Evolutionary conservation across 2,888 invertebrate species (phyloP).

Genomic region (Sinelater perroti): DNA sequence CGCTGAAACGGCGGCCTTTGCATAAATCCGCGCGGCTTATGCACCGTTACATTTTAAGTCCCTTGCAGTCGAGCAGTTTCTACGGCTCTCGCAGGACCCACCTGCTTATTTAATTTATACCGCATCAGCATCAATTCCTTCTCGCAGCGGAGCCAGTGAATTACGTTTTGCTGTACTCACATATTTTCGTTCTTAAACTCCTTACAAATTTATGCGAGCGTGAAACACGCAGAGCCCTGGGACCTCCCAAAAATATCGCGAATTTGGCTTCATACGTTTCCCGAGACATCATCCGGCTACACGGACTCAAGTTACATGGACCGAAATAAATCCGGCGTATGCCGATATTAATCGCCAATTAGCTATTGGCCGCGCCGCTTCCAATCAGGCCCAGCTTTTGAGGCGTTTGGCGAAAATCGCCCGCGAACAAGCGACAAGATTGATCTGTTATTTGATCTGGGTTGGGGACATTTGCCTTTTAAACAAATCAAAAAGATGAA

Average conservation of each 20-base stretch:
- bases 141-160: slow-evolving; percentile 16
- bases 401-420: slow-evolving; percentile 9
- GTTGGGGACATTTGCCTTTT: no score
- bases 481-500: no score
- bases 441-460: neutral
- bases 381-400: no score
- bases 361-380: no score
- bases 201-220: slow-evolving; percentile 41
- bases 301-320: slow-evolving; percentile 30
- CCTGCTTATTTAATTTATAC: slow-evolving; percentile 30
- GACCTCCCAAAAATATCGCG: slow-evolving; percentile 38
- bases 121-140: slow-evolving; percentile 25
- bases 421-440: slow-evolving; percentile 1
- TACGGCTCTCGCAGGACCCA: slow-evolving; percentile 4
- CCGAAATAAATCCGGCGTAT: slow-evolving; percentile 25
- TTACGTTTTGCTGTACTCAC: slow-evolving; percentile 29
- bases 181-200: slow-evolving; percentile 34
- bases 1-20: neutral
- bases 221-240: slow-evolving; percentile 33
- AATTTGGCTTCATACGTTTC: slow-evolving; percentile 36
- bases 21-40: neutral
- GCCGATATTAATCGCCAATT: slow-evolving; percentile 19
- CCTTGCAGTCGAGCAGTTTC: neutral
- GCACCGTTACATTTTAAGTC: neutral
- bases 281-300: slow-evolving; percentile 27